phyloP scores from a whole-genome alignment of 2,113 vertebrate species.

The Trematocara variabile region DNA sequence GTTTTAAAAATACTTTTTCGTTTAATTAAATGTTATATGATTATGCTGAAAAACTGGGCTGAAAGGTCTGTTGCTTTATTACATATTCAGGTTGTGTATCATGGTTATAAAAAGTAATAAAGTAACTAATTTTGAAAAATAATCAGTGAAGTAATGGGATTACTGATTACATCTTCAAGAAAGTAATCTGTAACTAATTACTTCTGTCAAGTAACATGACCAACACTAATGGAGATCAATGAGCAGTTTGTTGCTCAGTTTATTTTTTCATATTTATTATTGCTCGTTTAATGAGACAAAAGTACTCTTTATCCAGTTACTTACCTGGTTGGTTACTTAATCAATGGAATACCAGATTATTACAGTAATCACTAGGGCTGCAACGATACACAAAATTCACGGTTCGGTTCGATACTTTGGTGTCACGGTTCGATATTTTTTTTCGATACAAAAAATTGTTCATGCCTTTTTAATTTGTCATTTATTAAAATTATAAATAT shows the following conservation, averaged over 20 bases:
- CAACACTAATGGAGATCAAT: neutral
- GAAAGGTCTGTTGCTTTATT: neutral
- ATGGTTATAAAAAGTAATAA: neutral
- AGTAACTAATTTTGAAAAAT: neutral
- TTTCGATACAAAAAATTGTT: no score
- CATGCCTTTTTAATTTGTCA: no score
- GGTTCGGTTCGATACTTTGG: no score
- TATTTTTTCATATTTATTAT: neutral
- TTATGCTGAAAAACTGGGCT: neutral
- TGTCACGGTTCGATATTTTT: no score
- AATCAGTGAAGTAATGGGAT: neutral
- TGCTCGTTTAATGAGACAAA: neutral
- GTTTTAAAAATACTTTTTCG: neutral
- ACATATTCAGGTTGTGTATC: neutral
- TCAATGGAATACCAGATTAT: neutral
- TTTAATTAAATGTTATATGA: neutral
- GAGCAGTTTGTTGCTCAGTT: neutral
- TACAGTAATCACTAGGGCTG: neutral
- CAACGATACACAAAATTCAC: no score
- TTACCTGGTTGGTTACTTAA: neutral
- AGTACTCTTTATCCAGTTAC: neutral
- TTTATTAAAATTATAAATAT: no score
- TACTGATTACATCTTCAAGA: neutral
- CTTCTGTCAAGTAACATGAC: neutral
- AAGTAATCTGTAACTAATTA: fast-evolving